Base-by-base conservation (phyloP, 2,113 vertebrate genomes). In the Hippocampus abdominalis region DNA sequence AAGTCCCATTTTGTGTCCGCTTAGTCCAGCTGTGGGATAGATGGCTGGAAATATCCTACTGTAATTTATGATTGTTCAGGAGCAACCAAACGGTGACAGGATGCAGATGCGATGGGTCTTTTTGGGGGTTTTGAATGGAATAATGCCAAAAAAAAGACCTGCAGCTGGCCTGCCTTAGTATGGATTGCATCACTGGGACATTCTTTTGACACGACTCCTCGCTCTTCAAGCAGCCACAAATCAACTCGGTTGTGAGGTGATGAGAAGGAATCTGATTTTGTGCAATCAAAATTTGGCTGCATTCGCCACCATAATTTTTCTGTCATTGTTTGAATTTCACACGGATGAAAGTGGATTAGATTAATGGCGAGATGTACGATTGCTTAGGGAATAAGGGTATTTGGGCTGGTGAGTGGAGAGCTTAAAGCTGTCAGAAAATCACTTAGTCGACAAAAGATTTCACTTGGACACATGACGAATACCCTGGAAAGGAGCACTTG, bases 401-500 rank as follows among this genome's bases (percentile, higher is more conserved):
- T 80, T 80, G 76, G 71, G 72, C 61, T 74, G 76, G 73, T 48
- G 29, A 81, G 75, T 69, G 75, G 78, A 77, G 69, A 36, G 78
- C 76, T 89, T 88, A 86, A 87, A 88, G 78, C 90, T 88, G 90
- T 91, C 90, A 89, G 79, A 90, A 91, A 91, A 92, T 91, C 90
- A 91, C 92, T 93, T 92, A 91, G 89, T 90, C 82, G 67, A 90
- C 90, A 90, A 87, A 91, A 90, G 84, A 89, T 90, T 88, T 88
- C 89, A 91, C 85, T 89, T 87, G 86, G 89, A 90, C 86, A 88
- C 83, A 84, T 87, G 90, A 90, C 88, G 86, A 90, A 86, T 86
- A 89, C 89, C 88, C 91, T 90, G 88, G 89, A 89, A 90, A 92
- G 90, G 87, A 89, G 86, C 88, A 91, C 89, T 92, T 92, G 90